Conservation (phyloP, 2,888 invertebrate genomes). For the Tanypteryx hageni region DNA sequence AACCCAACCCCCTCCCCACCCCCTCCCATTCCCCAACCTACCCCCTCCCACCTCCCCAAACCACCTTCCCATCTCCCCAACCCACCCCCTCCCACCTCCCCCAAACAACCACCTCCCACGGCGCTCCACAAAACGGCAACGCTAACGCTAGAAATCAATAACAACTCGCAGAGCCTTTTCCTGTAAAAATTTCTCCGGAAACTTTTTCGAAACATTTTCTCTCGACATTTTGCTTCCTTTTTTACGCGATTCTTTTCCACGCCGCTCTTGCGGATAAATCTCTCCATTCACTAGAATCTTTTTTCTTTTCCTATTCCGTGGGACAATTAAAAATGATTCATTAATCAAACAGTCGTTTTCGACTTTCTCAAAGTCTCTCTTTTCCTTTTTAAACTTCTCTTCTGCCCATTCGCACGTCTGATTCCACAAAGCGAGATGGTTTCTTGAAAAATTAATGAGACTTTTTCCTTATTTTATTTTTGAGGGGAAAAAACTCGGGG, state of each 20-base stretch:
- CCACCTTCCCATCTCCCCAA: not conserved
- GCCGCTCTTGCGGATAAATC: conserved; percentile 12
- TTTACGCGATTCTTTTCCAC: conserved; percentile 15
- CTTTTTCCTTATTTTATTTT: conserved; percentile 1
- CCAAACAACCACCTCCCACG: not conserved
- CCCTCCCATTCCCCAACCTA: too few species aligned
- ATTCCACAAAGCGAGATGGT: not conserved
- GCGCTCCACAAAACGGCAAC: conserved; percentile 40
- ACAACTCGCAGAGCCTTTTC: conserved; percentile 43
- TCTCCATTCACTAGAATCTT: not conserved
- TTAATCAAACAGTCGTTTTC: conserved; percentile 56
- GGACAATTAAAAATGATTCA: conserved; percentile 61
- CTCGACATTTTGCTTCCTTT: conserved; percentile 37
- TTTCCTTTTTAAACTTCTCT: conserved; percentile 33
- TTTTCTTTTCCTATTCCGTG: conserved; percentile 25
- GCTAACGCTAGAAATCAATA: conserved; percentile 62
- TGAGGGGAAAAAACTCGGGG: conserved; percentile 5
- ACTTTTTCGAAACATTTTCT: conserved; percentile 57
- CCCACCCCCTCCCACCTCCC: too few species aligned
- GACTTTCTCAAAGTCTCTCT: conserved; percentile 6
- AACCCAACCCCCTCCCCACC: not conserved
- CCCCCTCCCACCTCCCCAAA: not conserved
- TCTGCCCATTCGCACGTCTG: not conserved
- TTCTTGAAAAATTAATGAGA: conserved; percentile 22
- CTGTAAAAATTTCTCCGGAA: conserved; percentile 20